Conservation (phyloP, 2,888 invertebrate genomes). For the Hirtodrosophila alboralis region DNA sequence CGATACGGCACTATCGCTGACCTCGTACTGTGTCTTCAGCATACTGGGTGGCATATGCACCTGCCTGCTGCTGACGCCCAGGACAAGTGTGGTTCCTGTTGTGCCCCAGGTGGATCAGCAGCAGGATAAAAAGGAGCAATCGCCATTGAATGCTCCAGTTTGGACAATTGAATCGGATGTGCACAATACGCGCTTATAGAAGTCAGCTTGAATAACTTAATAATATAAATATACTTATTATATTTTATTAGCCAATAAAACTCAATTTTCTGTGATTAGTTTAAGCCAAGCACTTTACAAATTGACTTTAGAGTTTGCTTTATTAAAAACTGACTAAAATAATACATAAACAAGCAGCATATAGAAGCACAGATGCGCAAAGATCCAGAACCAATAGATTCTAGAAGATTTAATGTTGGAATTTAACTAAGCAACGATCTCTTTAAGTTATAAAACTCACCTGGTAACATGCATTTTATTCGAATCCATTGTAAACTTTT, state of each 20-base stretch:
- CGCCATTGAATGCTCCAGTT: constrained; percentile 64
- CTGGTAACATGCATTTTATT: constrained; percentile 73
- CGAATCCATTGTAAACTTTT: constrained; percentile 60
- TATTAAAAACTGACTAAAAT: constrained; percentile 34
- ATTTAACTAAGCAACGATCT: background rate
- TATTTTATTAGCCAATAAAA: constrained; percentile 44
- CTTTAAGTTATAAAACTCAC: constrained; percentile 41
- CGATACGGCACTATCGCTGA: constrained; percentile 81
- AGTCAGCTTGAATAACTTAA: background rate
- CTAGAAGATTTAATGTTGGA: constrained; percentile 33
- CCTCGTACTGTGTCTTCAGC: constrained; percentile 80
- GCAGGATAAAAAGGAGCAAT: constrained; percentile 60
- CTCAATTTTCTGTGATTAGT: constrained; percentile 65
- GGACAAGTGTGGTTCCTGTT: constrained; percentile 38
- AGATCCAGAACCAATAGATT: constrained; percentile 76
- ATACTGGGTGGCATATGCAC: constrained; percentile 82
- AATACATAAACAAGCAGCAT: constrained; percentile 50
- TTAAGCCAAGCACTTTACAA: constrained; percentile 39
- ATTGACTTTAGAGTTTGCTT: constrained; percentile 1
- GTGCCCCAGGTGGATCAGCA: constrained; percentile 33
- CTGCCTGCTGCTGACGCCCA: constrained; percentile 77
- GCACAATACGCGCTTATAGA: constrained; percentile 68
- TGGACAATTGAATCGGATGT: constrained; percentile 76
- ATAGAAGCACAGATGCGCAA: constrained; percentile 52
- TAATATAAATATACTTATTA: constrained; percentile 16